phyloP scores from a whole-genome alignment of 1,140 invertebrate species.

The Tetramorium parvispinum region DNA sequence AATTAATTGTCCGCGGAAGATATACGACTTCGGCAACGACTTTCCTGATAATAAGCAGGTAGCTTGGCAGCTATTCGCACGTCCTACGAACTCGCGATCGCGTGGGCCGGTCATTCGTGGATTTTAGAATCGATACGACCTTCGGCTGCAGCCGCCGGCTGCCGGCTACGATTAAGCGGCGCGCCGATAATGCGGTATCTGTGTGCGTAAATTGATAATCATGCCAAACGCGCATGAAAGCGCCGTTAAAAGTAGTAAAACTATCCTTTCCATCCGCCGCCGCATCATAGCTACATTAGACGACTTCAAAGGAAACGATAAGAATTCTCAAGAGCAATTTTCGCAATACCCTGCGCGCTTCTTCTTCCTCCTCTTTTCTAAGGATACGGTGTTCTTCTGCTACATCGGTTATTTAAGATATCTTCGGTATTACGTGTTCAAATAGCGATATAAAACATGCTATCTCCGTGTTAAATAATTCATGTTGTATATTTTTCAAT shows the following conservation, averaged over 20 bases:
- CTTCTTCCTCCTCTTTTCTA: not conserved
- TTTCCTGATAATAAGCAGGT: conserved; percentile 64
- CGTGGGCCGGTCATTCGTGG: conserved; percentile 66
- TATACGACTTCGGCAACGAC: conserved; percentile 35
- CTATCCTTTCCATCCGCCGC: not conserved
- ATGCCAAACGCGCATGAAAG: conserved; percentile 1
- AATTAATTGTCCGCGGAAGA: conserved; percentile 61
- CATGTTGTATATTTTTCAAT: not conserved
- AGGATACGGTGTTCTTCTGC: not conserved
- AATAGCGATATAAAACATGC: not conserved
- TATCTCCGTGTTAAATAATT: not conserved
- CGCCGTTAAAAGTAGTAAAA: conserved; percentile 24
- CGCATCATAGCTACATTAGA: not conserved
- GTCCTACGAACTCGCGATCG: conserved; percentile 58
- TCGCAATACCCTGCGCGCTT: not conserved
- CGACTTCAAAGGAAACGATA: conserved; percentile 32
- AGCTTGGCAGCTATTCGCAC: conserved; percentile 59
- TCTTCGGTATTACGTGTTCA: not conserved
- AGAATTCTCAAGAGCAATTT: conserved; percentile 15
- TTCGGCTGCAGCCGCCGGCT: conserved; percentile 55
- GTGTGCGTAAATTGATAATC: conserved; percentile 41
- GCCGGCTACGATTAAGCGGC: conserved; percentile 58
- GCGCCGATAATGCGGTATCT: conserved; percentile 49
- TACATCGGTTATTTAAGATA: conserved; percentile 12
- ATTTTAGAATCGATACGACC: conserved; percentile 70